Base-by-base conservation (phyloP, 2,113 vertebrate genomes). In the Alectura lathami region DNA sequence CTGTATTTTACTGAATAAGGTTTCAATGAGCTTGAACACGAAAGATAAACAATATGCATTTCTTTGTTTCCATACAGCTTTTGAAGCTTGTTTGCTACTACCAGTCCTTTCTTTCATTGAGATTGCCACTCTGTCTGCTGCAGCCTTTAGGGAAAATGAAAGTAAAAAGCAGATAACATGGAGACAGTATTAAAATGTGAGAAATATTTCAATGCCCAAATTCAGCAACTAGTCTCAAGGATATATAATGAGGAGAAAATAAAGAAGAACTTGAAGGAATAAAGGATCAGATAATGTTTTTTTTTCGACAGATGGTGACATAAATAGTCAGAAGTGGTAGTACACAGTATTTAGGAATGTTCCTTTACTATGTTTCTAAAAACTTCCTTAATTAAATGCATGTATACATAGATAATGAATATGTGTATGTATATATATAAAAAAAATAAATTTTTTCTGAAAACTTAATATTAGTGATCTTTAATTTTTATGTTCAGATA, bases 401-500 rank as follows among this genome's bases (percentile, higher is more conserved):
- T 60, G 9, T 57, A 22, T n/a, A 57, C 34, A 34, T 24, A n/a
- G 32, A 59, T 59, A 13, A 34, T 34, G 23, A 8, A 22, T 62
- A 6, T 23, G 16, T 62, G 15, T 62, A 7, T 38, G 11, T 45
- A 11, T 66, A 4, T 32, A 82, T 88, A 92, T 92, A 94, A 51
- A 83, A 94, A 51, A 83, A 86, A 87, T 79, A 86, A 95, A 76
- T 50, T 91, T 88, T 88, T 87, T 17, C 85, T 83, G 34, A 93
- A 84, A 95, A 87, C 38, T 84, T 95, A 47, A 24, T 94, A 53
- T 91, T 97, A 96, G 73, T 18, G 82, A 83, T 79, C 40, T 94
- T 87, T 93, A 93, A 83, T 86, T 86, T 74, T 95, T 96, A 77
- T 91, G 22, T 95, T 94, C 95, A 94, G 86, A 89, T 84, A 94